Conservation (phyloP, 2,888 invertebrate genomes). For the Syritta pipiens region DNA sequence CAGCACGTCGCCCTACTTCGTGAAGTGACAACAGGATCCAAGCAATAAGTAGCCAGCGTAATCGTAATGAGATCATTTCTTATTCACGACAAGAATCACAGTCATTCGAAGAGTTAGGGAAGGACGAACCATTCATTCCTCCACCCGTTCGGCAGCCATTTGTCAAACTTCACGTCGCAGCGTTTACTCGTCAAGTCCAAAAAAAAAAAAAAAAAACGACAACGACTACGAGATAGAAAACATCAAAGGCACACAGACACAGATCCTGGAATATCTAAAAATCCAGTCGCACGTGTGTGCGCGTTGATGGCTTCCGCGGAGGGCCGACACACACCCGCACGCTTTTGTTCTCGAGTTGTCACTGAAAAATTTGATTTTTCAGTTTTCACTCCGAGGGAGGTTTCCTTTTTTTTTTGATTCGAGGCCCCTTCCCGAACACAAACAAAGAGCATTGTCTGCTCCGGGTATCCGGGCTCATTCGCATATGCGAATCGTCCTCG, state of each 20-base stretch:
- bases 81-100: no score
- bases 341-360: slow-evolving; percentile 52
- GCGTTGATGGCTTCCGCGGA: background rate
- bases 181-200: slow-evolving; percentile 23
- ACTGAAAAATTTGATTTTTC: slow-evolving; percentile 53
- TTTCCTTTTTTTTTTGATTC: no score
- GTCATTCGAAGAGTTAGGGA: no score
- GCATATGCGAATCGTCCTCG: slow-evolving; percentile 50
- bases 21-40: no score
- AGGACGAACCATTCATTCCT: no score
- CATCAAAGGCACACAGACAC: slow-evolving; percentile 22
- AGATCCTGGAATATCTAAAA: slow-evolving; percentile 19
- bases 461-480: slow-evolving; percentile 34
- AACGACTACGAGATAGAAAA: slow-evolving; percentile 1
- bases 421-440: background rate
- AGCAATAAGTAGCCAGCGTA: no score
- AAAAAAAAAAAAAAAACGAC: background rate
- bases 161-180: slow-evolving; percentile 18
- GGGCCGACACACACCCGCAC: slow-evolving; percentile 3
- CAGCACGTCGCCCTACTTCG: no score
- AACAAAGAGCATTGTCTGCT: background rate
- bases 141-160: background rate
- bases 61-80: no score
- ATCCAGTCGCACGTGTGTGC: background rate
- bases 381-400: slow-evolving; percentile 29